These are phyloP conservation scores for Hoplodrina blanda DNA, from an alignment of 2,888 invertebrate genomes.

Conservation along the genomic window DNA sequence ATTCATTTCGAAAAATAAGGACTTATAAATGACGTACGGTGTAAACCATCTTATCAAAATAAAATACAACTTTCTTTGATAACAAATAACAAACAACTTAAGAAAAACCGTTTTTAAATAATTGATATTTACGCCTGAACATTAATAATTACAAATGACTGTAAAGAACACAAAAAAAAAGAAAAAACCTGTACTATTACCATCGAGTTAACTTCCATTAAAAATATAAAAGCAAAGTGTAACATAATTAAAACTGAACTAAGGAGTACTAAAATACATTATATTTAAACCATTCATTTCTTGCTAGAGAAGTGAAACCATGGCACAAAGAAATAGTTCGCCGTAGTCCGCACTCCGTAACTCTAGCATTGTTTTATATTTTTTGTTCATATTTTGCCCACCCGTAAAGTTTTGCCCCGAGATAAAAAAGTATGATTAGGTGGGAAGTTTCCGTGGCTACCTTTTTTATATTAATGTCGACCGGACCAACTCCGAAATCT, in stretches of 20 bases:
- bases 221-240: constrained; percentile 9
- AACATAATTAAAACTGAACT: constrained; percentile 34
- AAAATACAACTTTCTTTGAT: too few relatives aligned
- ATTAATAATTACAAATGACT: not conserved
- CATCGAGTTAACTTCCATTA: not conserved
- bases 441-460: constrained; percentile 58
- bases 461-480: constrained; percentile 64
- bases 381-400: constrained; percentile 57
- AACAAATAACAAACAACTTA: too few relatives aligned
- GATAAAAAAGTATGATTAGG: constrained; percentile 69
- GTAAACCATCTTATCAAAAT: too few relatives aligned
- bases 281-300: constrained; percentile 30
- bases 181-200: not conserved
- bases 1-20: too few relatives aligned
- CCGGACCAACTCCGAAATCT: constrained; percentile 56
- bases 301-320: constrained; percentile 7
- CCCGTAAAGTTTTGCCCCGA: constrained; percentile 52
- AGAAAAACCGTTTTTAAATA: too few relatives aligned
- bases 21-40: too few relatives aligned
- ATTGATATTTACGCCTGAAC: too few relatives aligned
- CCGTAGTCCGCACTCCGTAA: constrained; percentile 28
- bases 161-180: not conserved
- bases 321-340: constrained; percentile 49
- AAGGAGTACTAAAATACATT: constrained; percentile 38
- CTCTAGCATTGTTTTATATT: constrained; percentile 56